Conservation (phyloP, 2,888 invertebrate species). For the Nomada fucata region DNA sequence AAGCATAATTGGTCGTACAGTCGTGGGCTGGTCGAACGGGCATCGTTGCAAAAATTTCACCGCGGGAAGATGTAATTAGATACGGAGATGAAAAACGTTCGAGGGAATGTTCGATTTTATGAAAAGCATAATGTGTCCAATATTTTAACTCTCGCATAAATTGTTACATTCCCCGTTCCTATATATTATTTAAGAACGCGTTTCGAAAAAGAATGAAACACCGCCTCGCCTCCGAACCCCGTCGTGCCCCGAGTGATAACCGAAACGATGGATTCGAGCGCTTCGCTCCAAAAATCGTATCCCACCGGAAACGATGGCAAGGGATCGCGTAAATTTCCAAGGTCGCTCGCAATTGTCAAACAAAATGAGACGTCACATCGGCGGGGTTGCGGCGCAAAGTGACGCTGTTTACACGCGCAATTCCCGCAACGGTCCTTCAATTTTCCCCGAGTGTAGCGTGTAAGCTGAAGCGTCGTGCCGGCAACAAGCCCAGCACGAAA, state of each 20-base stretch:
- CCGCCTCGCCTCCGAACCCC: too few species aligned
- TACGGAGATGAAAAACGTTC: too few species aligned
- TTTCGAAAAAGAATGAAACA: too few species aligned
- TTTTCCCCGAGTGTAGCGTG: slow-evolving; percentile 28
- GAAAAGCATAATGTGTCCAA: too few species aligned
- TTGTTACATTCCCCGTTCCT: too few species aligned
- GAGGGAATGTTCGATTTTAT: too few species aligned
- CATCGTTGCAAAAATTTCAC: too few species aligned
- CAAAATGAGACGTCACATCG: slow-evolving; percentile 10
- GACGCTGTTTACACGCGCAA: slow-evolving; percentile 9
- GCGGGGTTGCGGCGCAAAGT: neutral
- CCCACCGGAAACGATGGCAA: neutral
- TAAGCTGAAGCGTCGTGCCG: slow-evolving; percentile 43
- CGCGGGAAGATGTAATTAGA: too few species aligned
- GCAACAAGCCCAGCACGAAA: slow-evolving; percentile 42
- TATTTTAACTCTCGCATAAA: too few species aligned
- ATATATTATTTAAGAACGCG: too few species aligned
- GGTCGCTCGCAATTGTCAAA: neutral
- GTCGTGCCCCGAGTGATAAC: too few species aligned
- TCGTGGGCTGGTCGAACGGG: neutral
- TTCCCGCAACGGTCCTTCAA: slow-evolving; percentile 21
- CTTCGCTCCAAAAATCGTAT: neutral
- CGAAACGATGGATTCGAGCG: too few species aligned
- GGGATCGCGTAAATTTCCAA: neutral
- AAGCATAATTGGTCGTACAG: neutral